Base-by-base conservation (phyloP, 1,140 invertebrate genomes). In the Bombus huntii region DNA sequence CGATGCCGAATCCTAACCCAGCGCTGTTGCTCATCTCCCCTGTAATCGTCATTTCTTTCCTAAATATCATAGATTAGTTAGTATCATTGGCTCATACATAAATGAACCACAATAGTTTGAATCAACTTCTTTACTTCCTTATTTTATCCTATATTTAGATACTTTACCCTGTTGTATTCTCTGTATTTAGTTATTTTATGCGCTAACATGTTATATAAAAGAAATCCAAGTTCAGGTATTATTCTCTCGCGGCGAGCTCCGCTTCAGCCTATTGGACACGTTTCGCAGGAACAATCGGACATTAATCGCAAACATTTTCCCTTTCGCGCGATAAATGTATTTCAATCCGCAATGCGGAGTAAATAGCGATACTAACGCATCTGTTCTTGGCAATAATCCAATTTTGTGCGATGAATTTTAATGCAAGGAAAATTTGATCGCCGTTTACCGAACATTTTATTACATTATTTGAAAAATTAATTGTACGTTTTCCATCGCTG, bases 1-100 rank as follows among this genome's bases (percentile, higher is more conserved):
- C 91, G n/a, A 88, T 84, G 18, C 92, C 93, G 75, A 93, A 91
- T 37, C 91, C 89, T 53, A 89, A 89, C 74, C 89, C 92, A 6
- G 89, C 87, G 83, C 89, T 90, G 81, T 74, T 92, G 62, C 90
- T 91, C 91, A 91, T 92, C 39, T 90, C 91, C 53, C 83, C 91
- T 91, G 25, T 18, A 72, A 91, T 57, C 39, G 44, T 68, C 59
- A 13, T n/a, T 12, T 3, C 22, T 10, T 39, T 10, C 1, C 31
- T 47, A 31, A 31, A 22, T 22, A 73, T 66, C 34, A 34, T 34
- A 34, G 34, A 34, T n/a, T 0, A 28, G 10, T 4, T n/a, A 18
- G 6, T 53, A 53, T 53, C 47, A 53, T 53, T 2, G 18, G 5
- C 5, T 53, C 5, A 0, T 53, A 22, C 4, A n/a, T 5, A 62